phyloP scores from a whole-genome alignment of 2,888 invertebrate genomes.

The Microplitis manilae region DNA sequence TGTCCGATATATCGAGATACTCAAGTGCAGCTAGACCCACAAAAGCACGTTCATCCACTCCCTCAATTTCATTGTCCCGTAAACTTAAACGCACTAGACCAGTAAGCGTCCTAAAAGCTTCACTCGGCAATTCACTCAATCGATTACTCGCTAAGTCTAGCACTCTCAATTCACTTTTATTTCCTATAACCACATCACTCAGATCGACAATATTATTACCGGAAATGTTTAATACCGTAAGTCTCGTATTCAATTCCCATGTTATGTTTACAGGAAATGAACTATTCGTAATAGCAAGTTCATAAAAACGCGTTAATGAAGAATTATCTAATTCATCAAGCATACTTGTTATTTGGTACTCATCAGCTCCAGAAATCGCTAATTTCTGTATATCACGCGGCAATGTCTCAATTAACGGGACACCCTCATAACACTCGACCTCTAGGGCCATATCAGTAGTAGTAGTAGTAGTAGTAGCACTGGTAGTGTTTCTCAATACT shows the following conservation, averaged over 20 bases:
- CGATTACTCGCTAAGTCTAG: slow-evolving; percentile 78
- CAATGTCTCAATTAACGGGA: slow-evolving; percentile 43
- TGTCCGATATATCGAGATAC: slow-evolving; percentile 81
- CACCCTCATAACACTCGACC: slow-evolving; percentile 49
- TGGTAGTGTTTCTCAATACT: slow-evolving; percentile 29
- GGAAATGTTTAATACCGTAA: slow-evolving; percentile 61
- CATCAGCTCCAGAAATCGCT: slow-evolving; percentile 48
- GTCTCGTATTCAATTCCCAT: slow-evolving; percentile 52
- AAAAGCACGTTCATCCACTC: slow-evolving; percentile 76
- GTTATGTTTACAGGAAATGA: slow-evolving; percentile 61
- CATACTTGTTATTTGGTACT: slow-evolving; percentile 54
- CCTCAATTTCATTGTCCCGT: slow-evolving; percentile 78
- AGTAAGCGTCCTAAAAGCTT: slow-evolving; percentile 75
- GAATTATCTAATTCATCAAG: slow-evolving; percentile 47
- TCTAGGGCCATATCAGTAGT: slow-evolving; percentile 38
- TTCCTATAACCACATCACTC: slow-evolving; percentile 47
- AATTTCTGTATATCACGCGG: slow-evolving; percentile 51
- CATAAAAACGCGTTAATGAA: slow-evolving; percentile 36
- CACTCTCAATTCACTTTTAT: slow-evolving; percentile 67
- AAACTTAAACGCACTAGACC: slow-evolving; percentile 79
- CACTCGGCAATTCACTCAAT: slow-evolving; percentile 73
- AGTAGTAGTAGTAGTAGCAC: not conserved
- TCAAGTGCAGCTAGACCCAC: slow-evolving; percentile 77
- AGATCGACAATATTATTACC: slow-evolving; percentile 57
- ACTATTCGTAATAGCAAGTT: slow-evolving; percentile 57